These are phyloP conservation scores for Rhopalosiphum maidis DNA, from an alignment of 1,140 invertebrate genomes.

Conservation along the genomic window DNA sequence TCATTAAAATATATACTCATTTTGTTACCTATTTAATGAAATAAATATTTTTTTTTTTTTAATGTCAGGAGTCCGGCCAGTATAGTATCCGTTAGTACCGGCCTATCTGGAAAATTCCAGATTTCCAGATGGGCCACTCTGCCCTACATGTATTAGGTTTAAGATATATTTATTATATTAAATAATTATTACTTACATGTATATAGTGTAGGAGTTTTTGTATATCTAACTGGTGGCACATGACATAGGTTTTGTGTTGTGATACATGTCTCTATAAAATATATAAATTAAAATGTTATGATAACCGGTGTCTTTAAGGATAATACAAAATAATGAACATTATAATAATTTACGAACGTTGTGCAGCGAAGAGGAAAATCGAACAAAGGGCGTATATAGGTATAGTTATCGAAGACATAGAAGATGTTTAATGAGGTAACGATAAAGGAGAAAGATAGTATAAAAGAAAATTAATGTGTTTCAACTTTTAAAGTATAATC, in stretches of 20 bases:
- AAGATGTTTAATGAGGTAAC: neutral
- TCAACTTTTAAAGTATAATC: too few species aligned
- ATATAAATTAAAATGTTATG: neutral
- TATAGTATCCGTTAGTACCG: neutral
- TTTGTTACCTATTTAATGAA: too few species aligned
- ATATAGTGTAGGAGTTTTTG: neutral
- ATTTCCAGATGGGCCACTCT: neutral
- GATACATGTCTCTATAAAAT: constrained; percentile 32
- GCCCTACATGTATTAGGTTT: neutral
- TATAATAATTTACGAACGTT: neutral
- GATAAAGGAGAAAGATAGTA: neutral
- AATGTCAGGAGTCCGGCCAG: neutral
- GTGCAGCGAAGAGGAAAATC: neutral
- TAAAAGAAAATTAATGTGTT: neutral
- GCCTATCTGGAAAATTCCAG: neutral
- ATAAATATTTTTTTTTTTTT: too few species aligned
- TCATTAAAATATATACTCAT: too few species aligned
- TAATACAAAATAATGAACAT: neutral
- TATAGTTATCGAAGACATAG: neutral
- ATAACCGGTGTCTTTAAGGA: neutral
- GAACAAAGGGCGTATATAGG: neutral
- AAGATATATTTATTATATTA: too few species aligned
- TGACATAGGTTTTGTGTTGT: neutral
- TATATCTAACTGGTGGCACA: constrained; percentile 26
- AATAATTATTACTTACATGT: neutral